Conservation (phyloP, 1,140 invertebrate genomes). For the Halictus rubicundus region DNA sequence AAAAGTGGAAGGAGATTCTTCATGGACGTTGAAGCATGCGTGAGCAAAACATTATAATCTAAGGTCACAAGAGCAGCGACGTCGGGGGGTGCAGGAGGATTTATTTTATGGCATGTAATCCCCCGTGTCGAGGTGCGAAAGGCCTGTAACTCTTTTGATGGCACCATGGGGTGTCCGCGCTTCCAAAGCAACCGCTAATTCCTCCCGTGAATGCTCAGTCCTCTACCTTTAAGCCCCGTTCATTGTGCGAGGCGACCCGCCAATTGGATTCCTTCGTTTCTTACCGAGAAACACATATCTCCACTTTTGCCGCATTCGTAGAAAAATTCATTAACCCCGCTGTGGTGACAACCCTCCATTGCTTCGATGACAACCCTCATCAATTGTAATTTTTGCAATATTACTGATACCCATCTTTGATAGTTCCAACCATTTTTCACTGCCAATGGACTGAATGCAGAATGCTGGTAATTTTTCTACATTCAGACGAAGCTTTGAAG, state of each 20-base stretch:
- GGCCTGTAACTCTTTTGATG: constrained; percentile 78
- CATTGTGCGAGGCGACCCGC: constrained; percentile 37
- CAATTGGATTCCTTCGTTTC: constrained; percentile 41
- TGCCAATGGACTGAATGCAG: too few relatives aligned
- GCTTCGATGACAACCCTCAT: too few relatives aligned
- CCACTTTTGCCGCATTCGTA: neutral
- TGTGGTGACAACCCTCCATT: too few relatives aligned
- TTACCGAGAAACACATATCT: too few relatives aligned
- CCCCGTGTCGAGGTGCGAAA: constrained; percentile 78
- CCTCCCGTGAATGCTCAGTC: constrained; percentile 67
- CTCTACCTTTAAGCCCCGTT: constrained; percentile 69
- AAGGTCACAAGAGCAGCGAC: constrained; percentile 53
- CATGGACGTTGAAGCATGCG: constrained; percentile 61
- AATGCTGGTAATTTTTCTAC: too few relatives aligned
- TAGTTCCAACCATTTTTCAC: too few relatives aligned
- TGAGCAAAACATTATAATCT: constrained; percentile 77
- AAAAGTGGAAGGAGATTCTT: constrained; percentile 28
- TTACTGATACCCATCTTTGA: too few relatives aligned
- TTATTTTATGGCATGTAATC: constrained; percentile 79
- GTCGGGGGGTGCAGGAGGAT: constrained; percentile 61
- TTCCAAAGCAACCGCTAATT: constrained; percentile 76
- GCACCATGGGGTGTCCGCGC: constrained; percentile 75
- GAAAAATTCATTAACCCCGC: too few relatives aligned
- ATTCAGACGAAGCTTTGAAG: too few relatives aligned
- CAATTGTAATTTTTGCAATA: too few relatives aligned